These are phyloP conservation scores for Drosophila sturtevanti DNA, from an alignment of 1,140 invertebrate species.

Conservation along the genomic window DNA sequence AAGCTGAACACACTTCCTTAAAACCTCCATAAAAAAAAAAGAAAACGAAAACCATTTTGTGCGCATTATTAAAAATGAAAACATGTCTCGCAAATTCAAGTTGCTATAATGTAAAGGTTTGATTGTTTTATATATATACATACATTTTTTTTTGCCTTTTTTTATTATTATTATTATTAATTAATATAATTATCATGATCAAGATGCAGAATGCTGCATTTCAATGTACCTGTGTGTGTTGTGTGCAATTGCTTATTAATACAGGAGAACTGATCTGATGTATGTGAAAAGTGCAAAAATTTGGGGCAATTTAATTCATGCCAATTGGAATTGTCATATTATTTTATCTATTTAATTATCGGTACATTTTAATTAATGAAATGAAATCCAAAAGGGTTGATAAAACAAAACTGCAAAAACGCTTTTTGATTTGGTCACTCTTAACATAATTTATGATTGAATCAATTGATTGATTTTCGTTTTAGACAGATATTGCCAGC, in stretches of 20 bases:
- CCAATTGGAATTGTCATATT: not conserved
- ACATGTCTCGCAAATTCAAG: slow-evolving; percentile 72
- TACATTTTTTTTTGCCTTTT: slow-evolving; percentile 45
- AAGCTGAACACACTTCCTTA: slow-evolving; percentile 37
- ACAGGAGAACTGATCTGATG: not conserved
- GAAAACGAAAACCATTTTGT: slow-evolving; percentile 46
- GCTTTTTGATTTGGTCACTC: too few species aligned
- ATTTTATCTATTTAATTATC: not conserved
- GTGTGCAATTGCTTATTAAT: slow-evolving; percentile 61
- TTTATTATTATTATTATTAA: slow-evolving; percentile 51
- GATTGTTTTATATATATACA: slow-evolving; percentile 4
- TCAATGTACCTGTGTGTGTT: slow-evolving; percentile 48
- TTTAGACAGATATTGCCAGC: too few species aligned
- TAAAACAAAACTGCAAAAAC: not conserved
- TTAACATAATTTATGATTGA: too few species aligned
- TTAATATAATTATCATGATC: slow-evolving; percentile 46
- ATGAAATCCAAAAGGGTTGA: not conserved
- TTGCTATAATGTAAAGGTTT: slow-evolving; percentile 51
- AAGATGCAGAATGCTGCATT: slow-evolving; percentile 49
- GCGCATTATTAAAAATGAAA: slow-evolving; percentile 49
- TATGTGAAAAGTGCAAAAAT: not conserved
- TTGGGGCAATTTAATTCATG: not conserved
- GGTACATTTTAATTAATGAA: not conserved
- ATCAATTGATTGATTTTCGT: too few species aligned
- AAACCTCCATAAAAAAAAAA: slow-evolving; percentile 32